Base-by-base conservation (phyloP, 2,888 invertebrate species). In the Exocentrus adspersus region DNA sequence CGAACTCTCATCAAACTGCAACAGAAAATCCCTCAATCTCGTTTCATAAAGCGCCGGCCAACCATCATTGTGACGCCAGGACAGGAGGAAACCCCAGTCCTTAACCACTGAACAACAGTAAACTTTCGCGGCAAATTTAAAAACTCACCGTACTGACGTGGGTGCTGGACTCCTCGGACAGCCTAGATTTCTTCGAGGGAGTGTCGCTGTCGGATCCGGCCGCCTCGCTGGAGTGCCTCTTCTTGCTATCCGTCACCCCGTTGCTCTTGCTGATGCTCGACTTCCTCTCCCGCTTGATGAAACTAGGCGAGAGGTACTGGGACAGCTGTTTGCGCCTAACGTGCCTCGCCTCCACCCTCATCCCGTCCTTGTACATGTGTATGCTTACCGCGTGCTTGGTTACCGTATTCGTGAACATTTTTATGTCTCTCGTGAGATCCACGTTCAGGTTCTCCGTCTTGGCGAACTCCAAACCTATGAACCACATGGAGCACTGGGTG, bases 391-490 rank as follows among this genome's bases (percentile, higher is more conserved):
- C 94, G 80, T 92, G 92, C 72, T 88, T 87, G 81, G 89, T 89
- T 80, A 97, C 95, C 28, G 92, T 89, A 77, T 95, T 92, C 0
- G 94, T 95, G 83, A 98, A 98, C 53, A 89, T 88, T 74, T 92
- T 91, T 71, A 98, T 98, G 79, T 97, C 97, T 72, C 90, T 90
- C 0, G 98, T 98, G 62, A 98, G 88, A 84, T 98, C 95, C 54
- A 99, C 90, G 78, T 97, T 96, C 52, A 95, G 85, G 16, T 69
- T 64, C 80, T 92, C 91, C 10, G 91, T 89, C 84, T 94, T 95
- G 75, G 92, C 91, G 80, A 99, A 97, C 69, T 93, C 91, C 54
- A 99, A 86, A 0, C 99, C 99, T 76, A 99, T 96, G 83, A 98
- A 98, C 99, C 99, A 99, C 90, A 97, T 92, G 4, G 93, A 92